A percentile compares a stretch with the other conserved stretches of the same genome.
Evolutionary conservation across 2,113 vertebrate species (phyloP).

Genomic region (Callospermophilus lateralis): DNA sequence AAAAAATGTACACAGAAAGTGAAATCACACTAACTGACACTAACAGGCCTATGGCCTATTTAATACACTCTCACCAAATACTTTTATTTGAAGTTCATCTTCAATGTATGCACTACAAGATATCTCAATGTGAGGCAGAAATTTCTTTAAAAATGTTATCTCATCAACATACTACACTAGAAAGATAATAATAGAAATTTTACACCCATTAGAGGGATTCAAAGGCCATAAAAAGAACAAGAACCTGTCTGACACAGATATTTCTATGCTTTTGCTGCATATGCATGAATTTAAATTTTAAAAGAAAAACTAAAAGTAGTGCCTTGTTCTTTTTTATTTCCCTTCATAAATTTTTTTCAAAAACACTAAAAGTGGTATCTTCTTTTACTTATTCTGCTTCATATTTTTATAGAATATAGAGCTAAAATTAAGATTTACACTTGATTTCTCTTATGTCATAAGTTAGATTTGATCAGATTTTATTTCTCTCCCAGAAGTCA

Average conservation of each 20-base stretch:
- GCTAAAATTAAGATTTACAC: slow-evolving; percentile 70
- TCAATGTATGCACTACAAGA: not conserved
- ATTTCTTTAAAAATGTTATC: slow-evolving; percentile 23
- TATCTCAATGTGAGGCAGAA: slow-evolving; percentile 25
- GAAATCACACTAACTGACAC: slow-evolving; percentile 68
- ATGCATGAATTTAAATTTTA: slow-evolving; percentile 64
- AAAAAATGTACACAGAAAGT: slow-evolving; percentile 76
- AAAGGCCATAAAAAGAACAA: slow-evolving; percentile 67
- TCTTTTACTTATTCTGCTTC: slow-evolving; percentile 62
- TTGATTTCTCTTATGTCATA: slow-evolving; percentile 65
- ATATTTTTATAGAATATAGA: slow-evolving; percentile 63
- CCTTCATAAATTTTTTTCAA: slow-evolving; percentile 53
- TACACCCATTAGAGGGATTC: slow-evolving; percentile 66
- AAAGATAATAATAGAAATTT: slow-evolving; percentile 57
- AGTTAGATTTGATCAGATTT: slow-evolving; percentile 69
- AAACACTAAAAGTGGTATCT: slow-evolving; percentile 49
- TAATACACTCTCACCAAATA: slow-evolving; percentile 45
- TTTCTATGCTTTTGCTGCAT: slow-evolving; percentile 63
- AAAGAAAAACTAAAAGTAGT: slow-evolving; percentile 72
- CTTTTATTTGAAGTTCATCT: slow-evolving; percentile 55
- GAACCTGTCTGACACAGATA: slow-evolving; percentile 67
- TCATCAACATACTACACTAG: slow-evolving; percentile 57
- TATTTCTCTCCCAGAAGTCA: slow-evolving; percentile 24
- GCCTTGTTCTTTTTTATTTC: slow-evolving; percentile 68
- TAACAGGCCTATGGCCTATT: slow-evolving; percentile 54